These are phyloP conservation scores for Petaurus breviceps DNA, from an alignment of 2,113 vertebrate genomes.

Conservation along the genomic window DNA sequence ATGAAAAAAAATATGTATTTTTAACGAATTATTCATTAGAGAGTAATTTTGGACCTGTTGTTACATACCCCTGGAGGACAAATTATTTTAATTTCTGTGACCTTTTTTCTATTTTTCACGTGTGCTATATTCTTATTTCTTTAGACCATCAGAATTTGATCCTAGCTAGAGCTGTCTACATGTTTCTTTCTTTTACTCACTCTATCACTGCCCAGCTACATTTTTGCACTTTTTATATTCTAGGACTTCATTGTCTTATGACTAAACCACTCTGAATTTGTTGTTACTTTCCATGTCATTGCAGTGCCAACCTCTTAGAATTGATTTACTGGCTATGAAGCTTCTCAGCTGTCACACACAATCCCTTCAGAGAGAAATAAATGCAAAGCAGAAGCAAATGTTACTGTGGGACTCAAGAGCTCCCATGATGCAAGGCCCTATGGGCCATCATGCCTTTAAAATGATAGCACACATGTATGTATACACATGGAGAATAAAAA, in stretches of 20 bases:
- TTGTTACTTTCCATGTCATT: conserved; percentile 7
- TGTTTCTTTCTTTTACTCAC: neutral
- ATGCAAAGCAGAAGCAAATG: neutral
- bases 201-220: neutral
- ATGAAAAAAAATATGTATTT: neutral
- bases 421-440: neutral
- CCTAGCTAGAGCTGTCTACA: neutral
- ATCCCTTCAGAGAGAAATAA: conserved; percentile 36
- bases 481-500: neutral
- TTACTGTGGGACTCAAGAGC: neutral
- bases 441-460: neutral
- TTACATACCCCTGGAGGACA: neutral
- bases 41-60: neutral
- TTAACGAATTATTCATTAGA: neutral
- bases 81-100: neutral
- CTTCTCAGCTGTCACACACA: conserved; percentile 40
- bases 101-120: neutral
- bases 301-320: conserved; percentile 29
- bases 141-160: neutral
- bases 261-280: neutral
- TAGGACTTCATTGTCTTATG: neutral
- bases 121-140: neutral
- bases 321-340: conserved; percentile 46
- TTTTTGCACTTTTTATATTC: neutral
- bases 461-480: neutral